Evolutionary conservation across 2,113 vertebrate genomes (phyloP).

Genomic region (Gadus chalcogrammus): DNA sequence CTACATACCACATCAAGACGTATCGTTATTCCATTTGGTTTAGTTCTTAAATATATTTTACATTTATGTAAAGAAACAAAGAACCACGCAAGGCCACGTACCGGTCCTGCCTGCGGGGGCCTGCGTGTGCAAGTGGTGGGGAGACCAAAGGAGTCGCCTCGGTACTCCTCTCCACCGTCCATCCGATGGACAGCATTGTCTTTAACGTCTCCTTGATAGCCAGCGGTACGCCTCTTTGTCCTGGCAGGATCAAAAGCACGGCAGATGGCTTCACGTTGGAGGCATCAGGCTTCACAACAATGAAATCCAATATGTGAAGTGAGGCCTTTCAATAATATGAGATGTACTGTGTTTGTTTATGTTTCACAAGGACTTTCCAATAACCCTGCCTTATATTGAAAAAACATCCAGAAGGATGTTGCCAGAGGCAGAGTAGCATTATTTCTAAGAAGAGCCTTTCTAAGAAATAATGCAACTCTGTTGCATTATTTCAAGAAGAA

Average conservation of each 20-base stretch:
- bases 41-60: background rate
- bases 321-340: no score
- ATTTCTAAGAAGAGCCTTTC: no score
- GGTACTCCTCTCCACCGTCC: constrained; percentile 86
- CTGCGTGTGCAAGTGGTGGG: constrained; percentile 74
- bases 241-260: constrained; percentile 56
- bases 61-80: no score
- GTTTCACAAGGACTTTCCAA: no score
- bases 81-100: constrained; percentile 33
- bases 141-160: constrained; percentile 81
- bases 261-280: background rate
- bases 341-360: no score
- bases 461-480: no score
- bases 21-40: background rate
- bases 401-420: no score
- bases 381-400: no score
- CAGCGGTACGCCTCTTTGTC: constrained; percentile 93
- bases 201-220: constrained; percentile 91
- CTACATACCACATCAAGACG: constrained; percentile 44
- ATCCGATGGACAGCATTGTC: constrained; percentile 91
- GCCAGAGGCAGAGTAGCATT: no score
- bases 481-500: no score
- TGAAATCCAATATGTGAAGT: no score
- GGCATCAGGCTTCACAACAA: no score
- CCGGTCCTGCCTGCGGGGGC: constrained; percentile 93